Evolutionary conservation across 2,113 vertebrate species (phyloP), one percentile per base, ranked within the genome.

Genomic region (Syngnathus typhle): DNA sequence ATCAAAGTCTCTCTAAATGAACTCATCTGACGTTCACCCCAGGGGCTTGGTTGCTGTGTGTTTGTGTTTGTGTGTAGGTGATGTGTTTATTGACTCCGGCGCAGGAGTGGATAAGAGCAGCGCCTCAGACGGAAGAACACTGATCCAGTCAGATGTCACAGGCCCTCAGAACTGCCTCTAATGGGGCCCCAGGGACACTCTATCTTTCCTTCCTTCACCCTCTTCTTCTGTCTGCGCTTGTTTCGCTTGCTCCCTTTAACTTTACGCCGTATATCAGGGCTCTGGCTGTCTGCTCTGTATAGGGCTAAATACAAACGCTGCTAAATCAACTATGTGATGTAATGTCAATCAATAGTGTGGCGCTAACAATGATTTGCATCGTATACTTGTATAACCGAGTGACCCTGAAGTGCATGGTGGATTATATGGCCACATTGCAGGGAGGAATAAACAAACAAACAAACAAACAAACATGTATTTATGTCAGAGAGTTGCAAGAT

Each of bases 71-170:
- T 85, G 85, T 51, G 80, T 82, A 82, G 87, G 85, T 87, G 87
- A 89, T 84, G 86, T 87, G 86, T 88, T 88, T 90, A 90, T 89
- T 88, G 88, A 90, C 88, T 90, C 77, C 72, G 67, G 75, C 38
- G 70, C 79, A 82, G 83, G 84, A 89, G 87, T 90, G 86, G 88
- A 90, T 90, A 85, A 90, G 87, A 89, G 75, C 75, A 84, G 80
- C 85, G 85, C 72, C 72, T 80, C 84, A 82, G 78, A 87, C 84
- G 88, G 86, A 87, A 84, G 74, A 88, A 85, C 86, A 86, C 88
- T 90, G 88, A 90, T 88, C 88, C 84, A 88, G 87, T 90, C 88
- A 90, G 83, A 89, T 90, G 88, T 90, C 88, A 90, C 82, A 68
- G 81, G 82, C 82, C 80, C 84, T 88, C 84, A 89, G 86, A 88